Conservation (phyloP, 2,113 vertebrate genomes). For the Scalopus aquaticus region DNA sequence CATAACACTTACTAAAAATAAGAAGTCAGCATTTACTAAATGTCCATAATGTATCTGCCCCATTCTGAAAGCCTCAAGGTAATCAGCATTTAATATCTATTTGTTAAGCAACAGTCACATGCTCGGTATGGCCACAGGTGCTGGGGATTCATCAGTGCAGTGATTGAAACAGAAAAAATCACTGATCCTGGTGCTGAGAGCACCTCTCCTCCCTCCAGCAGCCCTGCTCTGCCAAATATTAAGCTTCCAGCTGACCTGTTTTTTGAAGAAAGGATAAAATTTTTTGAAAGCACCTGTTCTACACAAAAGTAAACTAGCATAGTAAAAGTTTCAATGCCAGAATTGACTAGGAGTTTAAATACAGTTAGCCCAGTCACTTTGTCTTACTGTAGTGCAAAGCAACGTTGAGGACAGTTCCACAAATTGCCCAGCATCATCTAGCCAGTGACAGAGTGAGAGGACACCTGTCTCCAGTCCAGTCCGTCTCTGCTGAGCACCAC, state of each 20-base stretch:
- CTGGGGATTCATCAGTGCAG: no score
- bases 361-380: background rate
- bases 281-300: background rate
- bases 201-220: background rate
- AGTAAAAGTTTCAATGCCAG: background rate
- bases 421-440: background rate
- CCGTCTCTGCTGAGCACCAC: background rate
- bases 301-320: background rate
- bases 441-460: background rate
- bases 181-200: background rate
- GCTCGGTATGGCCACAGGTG: background rate
- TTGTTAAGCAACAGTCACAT: background rate
- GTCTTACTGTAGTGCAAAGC: background rate
- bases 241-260: background rate
- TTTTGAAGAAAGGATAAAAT: background rate
- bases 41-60: background rate
- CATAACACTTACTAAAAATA: background rate
- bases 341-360: background rate
- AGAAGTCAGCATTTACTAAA: background rate
- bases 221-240: background rate
- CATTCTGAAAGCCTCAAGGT: background rate
- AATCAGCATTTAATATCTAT: background rate
- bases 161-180: background rate
- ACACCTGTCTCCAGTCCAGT: background rate
- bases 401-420: background rate